Evolutionary conservation across 1,140 invertebrate species (phyloP).

Genomic region (Hetaerina americana): DNA sequence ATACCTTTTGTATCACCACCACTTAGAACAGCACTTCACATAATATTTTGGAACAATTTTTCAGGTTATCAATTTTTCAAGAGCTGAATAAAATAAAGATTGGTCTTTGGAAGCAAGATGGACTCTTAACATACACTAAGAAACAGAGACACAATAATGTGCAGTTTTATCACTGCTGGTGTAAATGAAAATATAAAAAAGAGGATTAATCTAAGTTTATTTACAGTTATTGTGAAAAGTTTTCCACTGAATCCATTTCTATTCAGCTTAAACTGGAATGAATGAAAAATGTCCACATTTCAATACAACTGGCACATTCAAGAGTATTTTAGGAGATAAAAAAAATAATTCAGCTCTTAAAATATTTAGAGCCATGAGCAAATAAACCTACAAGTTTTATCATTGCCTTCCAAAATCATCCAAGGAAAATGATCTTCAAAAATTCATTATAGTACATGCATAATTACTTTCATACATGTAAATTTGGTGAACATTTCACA

Average conservation of each 20-base stretch:
- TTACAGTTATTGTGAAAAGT: too few relatives aligned
- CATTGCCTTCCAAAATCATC: too few relatives aligned
- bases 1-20: background rate
- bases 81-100: background rate
- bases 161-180: too few relatives aligned
- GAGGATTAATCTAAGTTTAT: too few relatives aligned
- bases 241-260: too few relatives aligned
- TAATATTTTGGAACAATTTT: background rate
- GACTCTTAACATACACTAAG: too few relatives aligned
- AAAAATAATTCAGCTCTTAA: background rate
- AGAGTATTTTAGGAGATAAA: background rate
- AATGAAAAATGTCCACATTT: background rate
- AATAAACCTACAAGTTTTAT: background rate
- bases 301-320: background rate
- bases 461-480: background rate
- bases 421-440: background rate
- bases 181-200: too few relatives aligned
- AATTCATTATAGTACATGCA: background rate
- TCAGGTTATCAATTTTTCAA: too few relatives aligned
- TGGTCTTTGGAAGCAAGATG: too few relatives aligned
- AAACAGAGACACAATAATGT: too few relatives aligned
- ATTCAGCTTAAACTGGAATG: background rate
- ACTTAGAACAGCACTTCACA: background rate
- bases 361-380: background rate
- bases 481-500: background rate